Base-by-base conservation (phyloP, 2,797 vertebrate genomes). In the Rhinophrynus dorsalis region DNA sequence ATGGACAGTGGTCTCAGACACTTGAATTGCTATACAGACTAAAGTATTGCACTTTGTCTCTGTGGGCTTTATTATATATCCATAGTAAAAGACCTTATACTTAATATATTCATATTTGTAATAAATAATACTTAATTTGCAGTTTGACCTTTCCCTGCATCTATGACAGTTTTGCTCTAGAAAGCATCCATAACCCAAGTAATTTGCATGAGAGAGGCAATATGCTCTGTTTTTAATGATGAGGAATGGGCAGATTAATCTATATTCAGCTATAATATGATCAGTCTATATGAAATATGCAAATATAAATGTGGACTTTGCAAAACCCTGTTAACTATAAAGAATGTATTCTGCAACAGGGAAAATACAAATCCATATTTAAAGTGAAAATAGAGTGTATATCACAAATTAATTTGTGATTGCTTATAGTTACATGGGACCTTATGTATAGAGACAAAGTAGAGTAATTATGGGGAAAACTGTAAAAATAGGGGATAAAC, bases 281-380 rank as follows among this genome's bases (percentile, higher is more conserved):
- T 68, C 65, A 68, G 59, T 68, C 54, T 68, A 68, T 68, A 44
- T 51, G 45, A 68, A 68, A 51, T 68, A 59, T 68, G 66, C 44
- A 60, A 68, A 67, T 52, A 27, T 52, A 40, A 40, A 23, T 56
- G 13, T 56, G 51, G 56, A 56, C 13, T 45, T 44, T 56, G 27
- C 51, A 23, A 56, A 9, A 21, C 12, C 50, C 24, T 59, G 44
- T 48, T 54, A 48, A 30, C 37, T 58, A 2, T 5, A 23, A 29
- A 40, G 17, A 23, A 4, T 37, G 33, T 3, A 58, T 38, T 58
- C 3, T 20, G 17, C 11, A 5, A 30, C n/a, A 38, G n/a, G n/a
- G n/a, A n/a, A n/a, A n/a, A n/a, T n/a, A n/a, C n/a, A n/a, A n/a
- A n/a, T n/a, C n/a, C n/a, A n/a, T n/a, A n/a, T n/a, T n/a, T n/a